Evolutionary conservation across 2,113 vertebrate genomes (phyloP), one percentile per base, ranked within the genome.

Genomic region (Pycnonotus jocosus): DNA sequence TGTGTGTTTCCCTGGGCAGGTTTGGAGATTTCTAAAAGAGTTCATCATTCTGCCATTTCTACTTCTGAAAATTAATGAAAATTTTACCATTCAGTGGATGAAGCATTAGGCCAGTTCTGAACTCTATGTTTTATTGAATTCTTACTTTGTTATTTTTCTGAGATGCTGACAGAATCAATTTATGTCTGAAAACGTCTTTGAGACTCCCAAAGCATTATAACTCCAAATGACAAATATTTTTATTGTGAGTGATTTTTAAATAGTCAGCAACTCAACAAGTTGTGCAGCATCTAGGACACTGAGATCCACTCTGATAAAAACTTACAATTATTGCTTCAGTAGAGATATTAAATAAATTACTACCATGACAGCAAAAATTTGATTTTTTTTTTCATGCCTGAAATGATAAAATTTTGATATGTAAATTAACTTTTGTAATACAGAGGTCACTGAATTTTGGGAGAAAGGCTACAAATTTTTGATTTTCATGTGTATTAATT

Each of bases 11-110:
- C 50, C 37, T 35, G 50, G 53, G 69, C 86, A 81, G 54, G 31
- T 48, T 65, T 64, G 73, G 61, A 76, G 77, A 79, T 45, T 91
- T 86, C 38, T 62, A 31, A 70, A 72, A 86, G 76, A 79, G 86
- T 92, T 94, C 31, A 86, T 95, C 90, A 78, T 94, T 78, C 79
- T 78, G 90, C 76, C 90, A 73, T 20, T 85, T 40, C 76, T 86
- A 80, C 79, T 88, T 60, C 85, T 78, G 65, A 88, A 92, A 96
- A 94, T 86, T 90, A 96, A 96, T 78, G 90, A 60, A 62, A 66
- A 66, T 68, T 92, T 96, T 80, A 90, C 82, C 81, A 89, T 78
- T 93, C 82, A 68, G 15, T 53, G 80, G 68, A 77, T 22, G 15
- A 88, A 86, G 60, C 51, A 73, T 60, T 70, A 71, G 68, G 88